phyloP scores from a whole-genome alignment of 1,140 invertebrate species.

The Lerema accius region DNA sequence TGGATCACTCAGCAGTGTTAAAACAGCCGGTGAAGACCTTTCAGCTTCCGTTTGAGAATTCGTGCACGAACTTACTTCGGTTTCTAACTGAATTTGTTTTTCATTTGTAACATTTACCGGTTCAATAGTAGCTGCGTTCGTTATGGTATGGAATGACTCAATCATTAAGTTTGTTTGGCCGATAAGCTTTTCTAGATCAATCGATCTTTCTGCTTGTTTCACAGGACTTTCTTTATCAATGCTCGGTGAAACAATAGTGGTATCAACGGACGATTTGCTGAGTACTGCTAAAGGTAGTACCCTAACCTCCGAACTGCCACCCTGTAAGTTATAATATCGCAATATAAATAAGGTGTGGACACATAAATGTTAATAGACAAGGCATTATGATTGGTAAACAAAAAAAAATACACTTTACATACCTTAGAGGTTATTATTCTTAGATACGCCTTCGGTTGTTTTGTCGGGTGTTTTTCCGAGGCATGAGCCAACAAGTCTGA shows the following conservation, averaged over 20 bases:
- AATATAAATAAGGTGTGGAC: neutral
- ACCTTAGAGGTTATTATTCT: conserved; percentile 67
- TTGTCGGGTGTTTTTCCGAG: conserved; percentile 82
- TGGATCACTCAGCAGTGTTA: conserved; percentile 5
- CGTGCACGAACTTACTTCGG: neutral
- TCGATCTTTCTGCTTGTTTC: conserved; percentile 64
- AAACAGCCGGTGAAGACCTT: neutral
- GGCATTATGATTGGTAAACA: too few relatives aligned
- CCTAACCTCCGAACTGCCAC: conserved; percentile 50
- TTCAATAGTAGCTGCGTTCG: conserved; percentile 6
- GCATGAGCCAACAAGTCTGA: conserved; percentile 84
- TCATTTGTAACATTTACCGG: conserved; percentile 2
- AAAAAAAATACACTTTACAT: too few relatives aligned
- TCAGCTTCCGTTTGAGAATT: neutral
- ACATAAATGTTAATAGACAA: neutral
- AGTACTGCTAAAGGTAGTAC: conserved; percentile 65
- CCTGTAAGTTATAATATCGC: conserved; percentile 47
- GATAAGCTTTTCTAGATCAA: conserved; percentile 70
- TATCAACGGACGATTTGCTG: conserved; percentile 51
- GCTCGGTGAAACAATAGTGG: conserved; percentile 42
- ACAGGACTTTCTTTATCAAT: conserved; percentile 50
- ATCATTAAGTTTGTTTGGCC: conserved; percentile 46
- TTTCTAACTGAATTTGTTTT: neutral
- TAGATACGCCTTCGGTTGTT: conserved; percentile 75
- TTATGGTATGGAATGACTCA: conserved; percentile 29